Evolutionary conservation across 92 coral and sea anemone species (phyloP).

Genomic region (Anthopleura xanthogrammica): DNA sequence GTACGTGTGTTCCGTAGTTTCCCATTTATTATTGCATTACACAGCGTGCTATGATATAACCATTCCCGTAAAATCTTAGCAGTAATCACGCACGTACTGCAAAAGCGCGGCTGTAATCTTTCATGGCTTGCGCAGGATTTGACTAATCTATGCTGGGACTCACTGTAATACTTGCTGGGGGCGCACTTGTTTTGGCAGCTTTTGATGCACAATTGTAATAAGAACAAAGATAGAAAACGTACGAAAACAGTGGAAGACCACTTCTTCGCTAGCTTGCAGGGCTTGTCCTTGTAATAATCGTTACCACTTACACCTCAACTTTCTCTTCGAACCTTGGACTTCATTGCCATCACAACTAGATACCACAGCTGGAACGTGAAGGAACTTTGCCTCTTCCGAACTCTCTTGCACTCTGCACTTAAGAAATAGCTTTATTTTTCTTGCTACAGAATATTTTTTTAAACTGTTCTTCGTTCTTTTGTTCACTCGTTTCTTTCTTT

Average conservation of each 20-base stretch:
- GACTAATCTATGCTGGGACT: too few species aligned
- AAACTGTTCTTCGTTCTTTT: neutral
- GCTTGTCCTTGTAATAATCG: too few species aligned
- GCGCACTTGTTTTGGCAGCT: neutral
- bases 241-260: too few species aligned
- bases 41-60: neutral
- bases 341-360: neutral
- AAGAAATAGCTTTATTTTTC: neutral
- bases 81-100: too few species aligned
- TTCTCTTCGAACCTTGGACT: neutral
- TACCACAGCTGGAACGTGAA: neutral
- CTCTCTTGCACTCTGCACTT: neutral
- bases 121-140: too few species aligned
- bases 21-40: neutral
- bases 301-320: neutral
- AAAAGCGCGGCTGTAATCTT: too few species aligned
- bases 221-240: too few species aligned
- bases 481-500: neutral
- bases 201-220: too few species aligned
- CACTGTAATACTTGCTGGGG: neutral
- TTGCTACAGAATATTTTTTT: neutral
- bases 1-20: neutral
- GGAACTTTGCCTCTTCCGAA: slow-evolving; percentile 4
- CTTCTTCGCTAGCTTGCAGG: too few species aligned
- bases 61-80: too few species aligned